A percentile compares a stretch with the other conserved stretches of the same genome.
Evolutionary conservation across 2,113 vertebrate species (phyloP).

Genomic region (Mesembrinibis cayennensis): DNA sequence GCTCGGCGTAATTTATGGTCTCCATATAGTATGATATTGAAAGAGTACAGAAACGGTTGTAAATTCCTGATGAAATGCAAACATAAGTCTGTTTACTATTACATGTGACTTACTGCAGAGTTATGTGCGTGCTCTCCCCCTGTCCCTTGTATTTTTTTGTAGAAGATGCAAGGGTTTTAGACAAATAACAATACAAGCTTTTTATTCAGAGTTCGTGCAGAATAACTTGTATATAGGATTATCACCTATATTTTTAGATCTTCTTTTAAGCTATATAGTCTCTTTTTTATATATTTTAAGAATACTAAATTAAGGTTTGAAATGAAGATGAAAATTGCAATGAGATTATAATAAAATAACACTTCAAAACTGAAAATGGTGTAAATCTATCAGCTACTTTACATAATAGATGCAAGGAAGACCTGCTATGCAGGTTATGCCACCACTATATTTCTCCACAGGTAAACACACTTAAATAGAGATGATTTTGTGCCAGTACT

Average conservation of each 20-base stretch:
- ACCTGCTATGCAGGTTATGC: not conserved
- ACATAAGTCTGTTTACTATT: not conserved
- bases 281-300: not conserved
- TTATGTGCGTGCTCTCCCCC: accelerated
- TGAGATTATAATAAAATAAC: not conserved
- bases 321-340: not conserved
- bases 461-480: not conserved
- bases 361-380: not conserved
- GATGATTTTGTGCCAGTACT: not conserved
- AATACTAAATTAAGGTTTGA: not conserved
- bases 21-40: not conserved
- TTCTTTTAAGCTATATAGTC: not conserved
- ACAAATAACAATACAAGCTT: not conserved
- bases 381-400: not conserved
- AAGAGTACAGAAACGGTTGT: not conserved
- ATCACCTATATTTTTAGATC: not conserved
- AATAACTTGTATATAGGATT: not conserved
- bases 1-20: not conserved
- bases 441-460: not conserved
- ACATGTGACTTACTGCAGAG: not conserved
- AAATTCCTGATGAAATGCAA: not conserved
- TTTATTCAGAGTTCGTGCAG: not conserved
- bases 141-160: not conserved
- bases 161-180: not conserved
- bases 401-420: not conserved